phyloP scores from a whole-genome alignment of 2,113 vertebrate genomes.

The Zapornia atra region DNA sequence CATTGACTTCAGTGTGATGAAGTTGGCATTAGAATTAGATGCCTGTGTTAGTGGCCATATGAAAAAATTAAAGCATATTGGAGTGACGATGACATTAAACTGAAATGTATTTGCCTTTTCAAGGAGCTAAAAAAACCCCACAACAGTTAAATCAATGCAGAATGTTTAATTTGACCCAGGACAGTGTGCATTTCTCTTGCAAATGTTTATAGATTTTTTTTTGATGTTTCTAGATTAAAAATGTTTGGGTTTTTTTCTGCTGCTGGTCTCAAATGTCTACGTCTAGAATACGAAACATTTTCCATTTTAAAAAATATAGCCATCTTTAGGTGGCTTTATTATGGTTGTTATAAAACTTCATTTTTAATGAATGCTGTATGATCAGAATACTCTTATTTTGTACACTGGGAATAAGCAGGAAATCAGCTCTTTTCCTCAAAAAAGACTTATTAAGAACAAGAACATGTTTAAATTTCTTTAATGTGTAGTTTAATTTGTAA shows the following conservation, averaged over 20 bases:
- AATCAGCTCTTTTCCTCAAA: neutral
- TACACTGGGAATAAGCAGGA: neutral
- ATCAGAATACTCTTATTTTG: neutral
- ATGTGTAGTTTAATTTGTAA: no score
- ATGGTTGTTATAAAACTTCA: neutral
- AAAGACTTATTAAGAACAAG: neutral
- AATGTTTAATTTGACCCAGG: neutral
- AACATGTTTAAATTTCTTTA: neutral
- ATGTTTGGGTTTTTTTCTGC: neutral
- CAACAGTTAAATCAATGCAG: neutral
- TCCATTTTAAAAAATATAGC: neutral
- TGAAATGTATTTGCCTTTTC: neutral
- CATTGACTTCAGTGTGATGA: neutral
- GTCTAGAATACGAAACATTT: neutral
- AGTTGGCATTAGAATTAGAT: neutral
- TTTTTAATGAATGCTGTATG: neutral
- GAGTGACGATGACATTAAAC: neutral
- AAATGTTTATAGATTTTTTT: no score
- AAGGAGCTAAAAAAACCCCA: neutral
- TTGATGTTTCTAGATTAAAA: neutral
- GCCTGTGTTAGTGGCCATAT: neutral
- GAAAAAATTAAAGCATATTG: neutral
- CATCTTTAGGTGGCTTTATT: neutral
- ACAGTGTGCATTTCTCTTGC: neutral
- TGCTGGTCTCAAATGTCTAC: neutral